Evolutionary conservation across 1,140 invertebrate genomes (phyloP), one percentile per base, ranked within the genome.

Genomic region (Heliconius nattereri): DNA sequence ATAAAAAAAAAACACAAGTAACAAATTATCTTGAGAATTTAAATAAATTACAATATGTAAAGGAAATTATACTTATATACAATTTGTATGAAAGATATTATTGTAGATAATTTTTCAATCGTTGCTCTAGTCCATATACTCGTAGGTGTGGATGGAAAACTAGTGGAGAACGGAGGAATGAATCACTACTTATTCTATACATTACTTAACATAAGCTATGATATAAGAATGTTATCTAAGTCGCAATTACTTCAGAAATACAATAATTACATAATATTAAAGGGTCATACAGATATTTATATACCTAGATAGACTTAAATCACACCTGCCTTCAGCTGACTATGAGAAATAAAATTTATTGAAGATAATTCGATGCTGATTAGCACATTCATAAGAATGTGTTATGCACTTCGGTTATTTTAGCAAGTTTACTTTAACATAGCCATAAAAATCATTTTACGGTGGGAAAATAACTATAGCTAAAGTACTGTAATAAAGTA

Each of bases 351-450:
- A 57, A 3, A 57, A 11, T 57, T 57, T 66, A 29, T 29, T 29
- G 26, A 7, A 66, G 26, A 66, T 66, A 66, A 66, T 66, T 66
- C 60, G 73, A 20, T 54, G 45, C 40, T 54, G 73, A 74, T 74
- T 54, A 74, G 75, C 76, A 71, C 75, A 84, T 85, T 86, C 81
- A 85, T 85, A 84, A 84, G 60, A 66, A 66, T 26, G 20, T 66
- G 60, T 16, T 26, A 66, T 66, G 26, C 26, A 66, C 60, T 66
- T 57, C n/a, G 60, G 60, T 66, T 66, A 66, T 66, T 66, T 66
- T 66, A 66, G 60, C 60, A 66, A 66, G 60, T 66, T 66, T 66
- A 5, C 60, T 66, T 66, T 66, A 66, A 29, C 60, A 66, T 11
- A 16, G 5, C 26, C 60, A 66, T 66, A 66, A 66, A 66, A 66